Evolutionary conservation across 2,797 vertebrate genomes (phyloP).

Genomic region (Argya squamiceps): DNA sequence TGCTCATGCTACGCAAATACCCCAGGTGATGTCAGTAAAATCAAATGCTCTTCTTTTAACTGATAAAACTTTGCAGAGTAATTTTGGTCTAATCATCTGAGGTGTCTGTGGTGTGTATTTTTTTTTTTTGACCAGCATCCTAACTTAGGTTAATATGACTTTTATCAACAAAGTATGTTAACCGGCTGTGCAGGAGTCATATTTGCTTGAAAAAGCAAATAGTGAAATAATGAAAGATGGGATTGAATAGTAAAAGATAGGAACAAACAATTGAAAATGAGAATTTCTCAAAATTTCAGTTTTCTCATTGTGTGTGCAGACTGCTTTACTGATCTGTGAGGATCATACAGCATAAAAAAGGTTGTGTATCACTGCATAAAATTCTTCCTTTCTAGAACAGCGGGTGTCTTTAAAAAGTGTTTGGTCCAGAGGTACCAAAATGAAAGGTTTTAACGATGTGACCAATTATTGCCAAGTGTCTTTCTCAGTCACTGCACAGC

Average conservation of each 20-base stretch:
- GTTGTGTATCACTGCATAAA: background rate
- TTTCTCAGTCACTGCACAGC: background rate
- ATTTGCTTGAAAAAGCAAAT: background rate
- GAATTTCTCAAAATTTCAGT: background rate
- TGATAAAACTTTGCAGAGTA: background rate
- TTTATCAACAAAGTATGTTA: background rate
- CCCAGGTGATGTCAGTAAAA: conserved; percentile 79
- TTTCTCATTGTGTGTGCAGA: background rate
- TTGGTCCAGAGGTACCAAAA: background rate
- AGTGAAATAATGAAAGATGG: background rate
- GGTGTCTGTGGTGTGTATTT: background rate
- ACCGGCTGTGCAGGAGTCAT: background rate
- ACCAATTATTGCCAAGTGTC: accelerated
- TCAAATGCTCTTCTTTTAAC: background rate
- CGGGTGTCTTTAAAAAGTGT: background rate
- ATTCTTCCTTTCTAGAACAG: background rate
- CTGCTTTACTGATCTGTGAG: background rate
- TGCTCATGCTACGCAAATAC: conserved; percentile 86
- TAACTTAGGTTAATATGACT: background rate
- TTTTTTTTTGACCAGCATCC: background rate
- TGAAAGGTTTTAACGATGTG: background rate
- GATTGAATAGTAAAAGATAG: background rate
- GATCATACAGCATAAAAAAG: background rate
- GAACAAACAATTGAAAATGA: background rate
- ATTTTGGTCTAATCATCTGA: background rate